Conservation (phyloP, 2,113 vertebrate species). For the Piaya cayana region DNA sequence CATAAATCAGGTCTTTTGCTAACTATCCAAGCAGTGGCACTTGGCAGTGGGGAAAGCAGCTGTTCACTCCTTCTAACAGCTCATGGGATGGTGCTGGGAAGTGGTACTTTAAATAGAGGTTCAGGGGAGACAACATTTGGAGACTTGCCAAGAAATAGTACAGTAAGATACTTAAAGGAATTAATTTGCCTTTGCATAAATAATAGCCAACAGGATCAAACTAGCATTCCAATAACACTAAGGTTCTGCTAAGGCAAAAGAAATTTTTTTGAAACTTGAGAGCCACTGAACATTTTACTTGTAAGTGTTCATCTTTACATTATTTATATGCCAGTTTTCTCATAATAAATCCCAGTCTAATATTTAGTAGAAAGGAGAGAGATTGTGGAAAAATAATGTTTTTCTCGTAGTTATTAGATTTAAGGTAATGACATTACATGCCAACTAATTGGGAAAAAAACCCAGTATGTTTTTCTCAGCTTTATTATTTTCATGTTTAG, state of each 20-base stretch:
- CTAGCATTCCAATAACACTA: neutral
- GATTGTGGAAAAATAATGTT: neutral
- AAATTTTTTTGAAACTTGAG: neutral
- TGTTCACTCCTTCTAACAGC: neutral
- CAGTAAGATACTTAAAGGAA: neutral
- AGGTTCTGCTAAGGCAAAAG: neutral
- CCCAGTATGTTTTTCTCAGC: neutral
- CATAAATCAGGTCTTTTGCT: conserved; percentile 39
- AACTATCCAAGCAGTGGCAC: conserved; percentile 21
- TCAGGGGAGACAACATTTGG: neutral
- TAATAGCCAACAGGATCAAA: neutral
- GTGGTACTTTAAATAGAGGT: neutral
- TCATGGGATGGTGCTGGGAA: neutral
- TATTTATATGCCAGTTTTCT: neutral
- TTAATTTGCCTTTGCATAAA: neutral
- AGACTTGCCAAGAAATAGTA: neutral
- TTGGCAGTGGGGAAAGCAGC: conserved; percentile 11
- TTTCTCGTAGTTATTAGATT: neutral
- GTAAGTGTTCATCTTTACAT: neutral
- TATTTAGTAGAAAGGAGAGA: neutral
- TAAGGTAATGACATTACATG: neutral
- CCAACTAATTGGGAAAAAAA: neutral
- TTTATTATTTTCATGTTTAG: neutral
- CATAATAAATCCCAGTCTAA: neutral
- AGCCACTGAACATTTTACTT: neutral